A percentile compares a stretch with the other conserved stretches of the same genome.
These are phyloP conservation scores for Orycteropus afer DNA, from an alignment of 2,113 vertebrate genomes.

Conservation along the genomic window DNA sequence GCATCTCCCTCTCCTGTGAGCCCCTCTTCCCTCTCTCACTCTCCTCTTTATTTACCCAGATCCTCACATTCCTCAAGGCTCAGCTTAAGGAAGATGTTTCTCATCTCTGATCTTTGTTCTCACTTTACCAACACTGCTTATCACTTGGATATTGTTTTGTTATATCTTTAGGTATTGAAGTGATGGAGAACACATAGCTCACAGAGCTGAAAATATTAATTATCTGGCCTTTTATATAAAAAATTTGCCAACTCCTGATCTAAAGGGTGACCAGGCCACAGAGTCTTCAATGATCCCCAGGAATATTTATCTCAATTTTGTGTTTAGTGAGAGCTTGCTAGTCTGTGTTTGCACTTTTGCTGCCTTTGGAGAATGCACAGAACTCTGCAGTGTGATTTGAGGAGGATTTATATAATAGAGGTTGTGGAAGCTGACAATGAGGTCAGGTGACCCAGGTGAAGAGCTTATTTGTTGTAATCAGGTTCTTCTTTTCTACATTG, in stretches of 20 bases:
- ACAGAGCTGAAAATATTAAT: no score
- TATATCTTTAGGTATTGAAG: background rate
- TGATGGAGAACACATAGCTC: no score
- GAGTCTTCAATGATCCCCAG: fast-evolving
- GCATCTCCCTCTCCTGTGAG: no score
- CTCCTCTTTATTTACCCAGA: background rate
- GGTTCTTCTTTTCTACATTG: no score
- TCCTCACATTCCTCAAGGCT: background rate
- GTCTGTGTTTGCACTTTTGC: background rate
- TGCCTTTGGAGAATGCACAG: background rate
- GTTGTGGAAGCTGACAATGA: no score
- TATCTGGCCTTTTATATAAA: no score
- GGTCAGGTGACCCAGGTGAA: fast-evolving
- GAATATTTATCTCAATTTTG: fast-evolving
- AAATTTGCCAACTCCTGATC: no score
- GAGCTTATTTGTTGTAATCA: no score
- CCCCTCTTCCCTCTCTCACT: no score
- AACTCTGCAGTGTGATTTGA: background rate
- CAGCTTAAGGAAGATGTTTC: no score
- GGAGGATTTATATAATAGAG: background rate
- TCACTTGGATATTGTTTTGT: no score
- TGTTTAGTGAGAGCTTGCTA: no score
- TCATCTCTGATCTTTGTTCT: background rate
- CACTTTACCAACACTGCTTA: background rate
- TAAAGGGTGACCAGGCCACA: background rate